Percentiles rank a stretch among this genome's conserved stretches.
Conservation (phyloP, 1,140 invertebrate genomes). For the Daktulosphaira vitifoliae region DNA sequence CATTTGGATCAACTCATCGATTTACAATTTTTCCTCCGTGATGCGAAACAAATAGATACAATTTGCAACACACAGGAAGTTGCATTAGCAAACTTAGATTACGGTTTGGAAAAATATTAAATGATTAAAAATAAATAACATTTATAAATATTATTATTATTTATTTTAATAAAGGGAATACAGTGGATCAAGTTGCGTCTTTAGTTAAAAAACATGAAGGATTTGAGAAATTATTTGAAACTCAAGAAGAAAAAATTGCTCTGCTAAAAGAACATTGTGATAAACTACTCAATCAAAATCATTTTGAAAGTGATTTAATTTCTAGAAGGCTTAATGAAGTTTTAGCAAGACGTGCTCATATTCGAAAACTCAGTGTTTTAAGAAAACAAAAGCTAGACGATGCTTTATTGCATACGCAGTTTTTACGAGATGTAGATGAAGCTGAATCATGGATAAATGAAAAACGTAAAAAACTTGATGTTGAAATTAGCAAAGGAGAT, state of each 20-base stretch:
- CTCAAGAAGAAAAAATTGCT: slow-evolving; percentile 79
- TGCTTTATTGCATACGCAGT: slow-evolving; percentile 76
- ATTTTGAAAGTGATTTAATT: slow-evolving; percentile 88
- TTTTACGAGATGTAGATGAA: slow-evolving; percentile 80
- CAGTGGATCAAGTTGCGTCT: slow-evolving; percentile 77
- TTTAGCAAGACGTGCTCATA: slow-evolving; percentile 58
- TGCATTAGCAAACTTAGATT: slow-evolving; percentile 52
- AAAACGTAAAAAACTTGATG: slow-evolving; percentile 79
- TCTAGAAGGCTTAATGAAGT: slow-evolving; percentile 61
- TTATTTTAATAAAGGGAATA: slow-evolving; percentile 42
- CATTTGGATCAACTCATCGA: slow-evolving; percentile 91
- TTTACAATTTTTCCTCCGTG: slow-evolving; percentile 86
- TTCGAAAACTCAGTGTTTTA: slow-evolving; percentile 57
- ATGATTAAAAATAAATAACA: background rate
- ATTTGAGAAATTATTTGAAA: slow-evolving; percentile 74
- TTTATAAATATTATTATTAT: background rate
- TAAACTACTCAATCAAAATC: slow-evolving; percentile 81
- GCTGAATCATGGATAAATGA: slow-evolving; percentile 88
- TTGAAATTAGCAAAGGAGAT: slow-evolving; percentile 58
- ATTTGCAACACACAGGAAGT: slow-evolving; percentile 82
- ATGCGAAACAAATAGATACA: slow-evolving; percentile 87
- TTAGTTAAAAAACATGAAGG: slow-evolving; percentile 85
- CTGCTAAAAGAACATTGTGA: slow-evolving; percentile 76
- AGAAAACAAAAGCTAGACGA: slow-evolving; percentile 64
- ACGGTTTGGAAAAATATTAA: slow-evolving; percentile 43